Percentiles rank a stretch among this genome's conserved stretches.
Evolutionary conservation across 2,113 vertebrate genomes (phyloP).

Genomic region (Perccottus glenii): DNA sequence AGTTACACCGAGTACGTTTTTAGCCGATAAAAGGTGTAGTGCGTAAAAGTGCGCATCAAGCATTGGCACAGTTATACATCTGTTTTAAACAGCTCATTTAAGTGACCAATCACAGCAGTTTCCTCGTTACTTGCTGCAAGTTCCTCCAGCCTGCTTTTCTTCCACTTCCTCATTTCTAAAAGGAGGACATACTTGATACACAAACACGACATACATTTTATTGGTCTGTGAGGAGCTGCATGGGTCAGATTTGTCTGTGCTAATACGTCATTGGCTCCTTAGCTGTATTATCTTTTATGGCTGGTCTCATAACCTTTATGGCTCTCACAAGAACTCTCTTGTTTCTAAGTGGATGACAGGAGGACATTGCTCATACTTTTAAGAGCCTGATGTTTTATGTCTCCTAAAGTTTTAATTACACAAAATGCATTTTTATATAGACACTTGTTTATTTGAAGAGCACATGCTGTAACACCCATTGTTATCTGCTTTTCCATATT

Average conservation of each 20-base stretch:
- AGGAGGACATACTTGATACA: not conserved
- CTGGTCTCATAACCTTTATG: constrained; percentile 1
- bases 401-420: not conserved
- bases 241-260: not conserved
- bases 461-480: not conserved
- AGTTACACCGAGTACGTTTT: constrained; percentile 99
- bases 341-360: constrained; percentile 9
- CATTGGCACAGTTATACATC: not conserved
- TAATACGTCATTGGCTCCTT: not conserved
- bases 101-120: not conserved
- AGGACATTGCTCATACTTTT: not conserved
- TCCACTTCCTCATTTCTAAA: constrained; percentile 9
- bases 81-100: not conserved
- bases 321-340: constrained; percentile 15
- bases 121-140: not conserved
- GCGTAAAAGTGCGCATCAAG: not conserved
- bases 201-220: not conserved
- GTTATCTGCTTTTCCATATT: not conserved
- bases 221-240: not conserved
- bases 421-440: not conserved
- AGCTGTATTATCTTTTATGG: constrained; percentile 13
- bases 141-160: constrained; percentile 5
- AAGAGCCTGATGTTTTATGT: no score
- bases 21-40: constrained; percentile 65
- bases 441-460: not conserved